Base-by-base conservation (phyloP, 2,888 invertebrate genomes). In the Pemphredon lugubris region DNA sequence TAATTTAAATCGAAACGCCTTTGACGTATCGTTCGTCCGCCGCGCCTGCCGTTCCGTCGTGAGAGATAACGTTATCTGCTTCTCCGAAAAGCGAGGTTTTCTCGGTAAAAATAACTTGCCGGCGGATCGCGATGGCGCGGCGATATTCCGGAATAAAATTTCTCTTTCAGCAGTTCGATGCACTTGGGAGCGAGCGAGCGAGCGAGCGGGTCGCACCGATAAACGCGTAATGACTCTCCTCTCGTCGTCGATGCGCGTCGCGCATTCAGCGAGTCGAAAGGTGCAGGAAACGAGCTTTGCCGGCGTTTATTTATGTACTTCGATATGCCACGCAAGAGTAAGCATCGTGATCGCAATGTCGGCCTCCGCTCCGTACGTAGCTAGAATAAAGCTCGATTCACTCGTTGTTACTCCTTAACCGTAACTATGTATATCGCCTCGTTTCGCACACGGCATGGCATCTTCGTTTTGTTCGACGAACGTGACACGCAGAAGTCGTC, bases 261-360 rank as follows among this genome's bases (percentile, higher is more conserved):
- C 58, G 55, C 47, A 37, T 9, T 23, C 59, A 37, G 39, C 26
- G 4, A 7, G 26, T 7, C 26, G 26, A 81, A 79, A 78, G 68
- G 72, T 76, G 76, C 74, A 78, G 78, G 82, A 81, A 80, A 81
- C 80, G 74, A 73, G 73, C 63, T 77, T 77, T 73, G 71, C 66
- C 61, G 57, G 64, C 59, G 80, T 80, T 81, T 81, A 81, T 81
- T 82, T 80, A 78, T 80, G 81, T 67, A 70, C 76, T 73, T 67
- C 64, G 74, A 76, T 76, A 75, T 59, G 80, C 61, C 70, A 80
- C 78, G 80, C 83, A 76, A 80, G 81, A 82, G 78, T 78, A 82
- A 80, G 77, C 82, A 80, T 73, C 77, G 80, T 74, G 78, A 82
- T 82, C 76, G 82, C 81, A 68, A 75, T 71, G 73, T 74, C 80